A percentile compares a stretch with the other conserved stretches of the same genome.
Evolutionary conservation across 2,888 invertebrate genomes (phyloP).

Genomic region (Neoascia interrupta): DNA sequence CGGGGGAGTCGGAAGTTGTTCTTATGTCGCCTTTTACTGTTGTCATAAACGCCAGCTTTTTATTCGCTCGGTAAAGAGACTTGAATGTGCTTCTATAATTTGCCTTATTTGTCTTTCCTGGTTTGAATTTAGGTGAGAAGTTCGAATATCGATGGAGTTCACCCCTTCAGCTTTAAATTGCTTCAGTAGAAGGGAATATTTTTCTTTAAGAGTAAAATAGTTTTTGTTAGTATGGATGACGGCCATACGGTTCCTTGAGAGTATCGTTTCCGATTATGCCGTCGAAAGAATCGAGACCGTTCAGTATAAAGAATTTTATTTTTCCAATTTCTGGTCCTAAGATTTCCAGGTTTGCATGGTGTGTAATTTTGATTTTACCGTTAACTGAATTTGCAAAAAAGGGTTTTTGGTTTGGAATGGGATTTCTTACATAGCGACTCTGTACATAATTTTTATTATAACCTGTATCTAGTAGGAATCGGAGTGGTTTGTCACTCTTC

Average conservation of each 20-base stretch:
- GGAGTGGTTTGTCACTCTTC: too few species aligned
- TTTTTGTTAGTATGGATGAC: conserved; percentile 15
- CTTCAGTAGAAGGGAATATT: not conserved
- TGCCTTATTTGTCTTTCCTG: conserved; percentile 13
- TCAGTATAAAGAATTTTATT: not conserved
- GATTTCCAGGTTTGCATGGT: not conserved
- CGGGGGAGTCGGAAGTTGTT: conserved; percentile 14
- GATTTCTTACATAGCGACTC: too few species aligned
- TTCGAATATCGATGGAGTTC: not conserved
- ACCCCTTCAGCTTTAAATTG: conserved; percentile 1
- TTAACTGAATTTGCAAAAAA: conserved; percentile 1
- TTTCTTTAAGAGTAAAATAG: conserved; percentile 6
- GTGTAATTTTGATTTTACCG: not conserved
- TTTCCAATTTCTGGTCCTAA: not conserved
- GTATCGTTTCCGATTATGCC: not conserved
- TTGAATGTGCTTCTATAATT: not conserved
- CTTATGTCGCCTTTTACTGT: conserved; percentile 31
- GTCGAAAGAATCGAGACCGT: too few species aligned
- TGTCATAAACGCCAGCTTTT: conserved; percentile 8
- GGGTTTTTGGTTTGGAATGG: not conserved
- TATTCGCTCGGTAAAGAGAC: conserved; percentile 13
- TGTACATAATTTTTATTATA: conserved; percentile 60
- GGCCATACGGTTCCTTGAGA: conserved; percentile 9
- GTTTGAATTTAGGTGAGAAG: not conserved
- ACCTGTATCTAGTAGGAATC: conserved; percentile 54